Evolutionary conservation across 2,797 vertebrate species (phyloP), one percentile per base, ranked within the genome.

Genomic region (Euphonia xanthogaster): DNA sequence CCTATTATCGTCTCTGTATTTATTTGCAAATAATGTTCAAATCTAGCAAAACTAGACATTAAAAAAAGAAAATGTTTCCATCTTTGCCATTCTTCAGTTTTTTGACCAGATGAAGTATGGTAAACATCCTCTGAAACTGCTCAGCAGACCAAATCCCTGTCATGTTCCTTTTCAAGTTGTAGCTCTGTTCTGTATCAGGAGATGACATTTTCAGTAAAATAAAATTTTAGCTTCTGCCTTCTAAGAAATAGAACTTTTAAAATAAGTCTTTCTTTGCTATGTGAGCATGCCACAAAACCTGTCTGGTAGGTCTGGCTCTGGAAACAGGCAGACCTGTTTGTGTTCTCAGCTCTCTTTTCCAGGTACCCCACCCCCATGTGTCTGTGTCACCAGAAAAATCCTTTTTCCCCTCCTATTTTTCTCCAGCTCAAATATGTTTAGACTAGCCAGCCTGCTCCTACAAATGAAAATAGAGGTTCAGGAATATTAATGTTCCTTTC

Each of bases 161-260:
- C 47, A 15, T 17, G 6, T 48, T 58, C 74, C 66, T 67, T 1
- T 55, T 78, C 47, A 23, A 39, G 24, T 22, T 75, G 24, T 68
- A 68, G 57, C 84, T 91, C 65, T 88, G 14, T 54, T 77, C 37
- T 71, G 12, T 37, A 37, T 51, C 58, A 76, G 75, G 57, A 86
- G 33, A 76, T 81, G 33, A 73, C 20, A 17, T 72, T 90, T 88
- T 57, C 76, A 79, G n/a, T 6, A 27, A 73, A 93, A 70, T 23
- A 81, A 75, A 57, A 78, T 81, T 91, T 84, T 70, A 83, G 17
- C 10, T 89, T 88, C 39, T 85, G 24, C 74, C 44, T 77, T 78
- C 42, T 33, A 74, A 74, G 75, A 35, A 81, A 39, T 10, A 88
- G 45, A 30, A 25, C 31, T 73, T n/a, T 33, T n/a, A 0, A 39